Conservation (phyloP, 2,888 invertebrate genomes). For the Meghimatium bilineatum region DNA sequence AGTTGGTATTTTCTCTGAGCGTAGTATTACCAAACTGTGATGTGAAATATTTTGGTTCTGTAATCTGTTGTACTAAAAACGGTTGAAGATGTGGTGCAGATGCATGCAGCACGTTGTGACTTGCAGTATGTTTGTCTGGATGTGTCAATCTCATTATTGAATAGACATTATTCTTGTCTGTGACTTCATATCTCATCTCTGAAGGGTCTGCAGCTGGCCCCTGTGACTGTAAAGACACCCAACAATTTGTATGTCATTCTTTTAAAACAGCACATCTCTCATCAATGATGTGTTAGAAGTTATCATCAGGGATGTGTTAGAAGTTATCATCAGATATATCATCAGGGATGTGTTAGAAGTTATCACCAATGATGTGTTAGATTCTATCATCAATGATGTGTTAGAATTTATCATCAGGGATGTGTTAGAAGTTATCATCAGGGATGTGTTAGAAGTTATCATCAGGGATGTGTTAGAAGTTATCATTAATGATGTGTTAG, state of each 20-base stretch:
- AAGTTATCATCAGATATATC: too few relatives aligned
- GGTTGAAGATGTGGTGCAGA: background rate
- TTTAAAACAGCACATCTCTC: too few relatives aligned
- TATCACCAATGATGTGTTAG: too few relatives aligned
- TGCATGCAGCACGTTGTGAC: conserved; percentile 52
- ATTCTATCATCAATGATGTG: too few relatives aligned
- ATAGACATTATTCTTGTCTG: conserved; percentile 62
- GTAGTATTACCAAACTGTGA: background rate
- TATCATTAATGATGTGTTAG: too few relatives aligned
- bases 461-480: too few relatives aligned
- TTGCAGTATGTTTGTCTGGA: conserved; percentile 44
- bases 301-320: too few relatives aligned
- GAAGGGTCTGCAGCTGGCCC: background rate
- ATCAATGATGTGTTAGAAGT: too few relatives aligned
- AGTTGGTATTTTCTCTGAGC: conserved; percentile 44
- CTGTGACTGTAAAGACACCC: background rate
- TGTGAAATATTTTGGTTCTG: background rate
- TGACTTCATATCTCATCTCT: conserved; percentile 64
- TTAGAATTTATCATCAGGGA: too few relatives aligned
- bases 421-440: too few relatives aligned
- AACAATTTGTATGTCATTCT: background rate
- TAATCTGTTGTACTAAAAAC: background rate
- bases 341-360: too few relatives aligned
- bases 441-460: too few relatives aligned
- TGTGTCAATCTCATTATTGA: conserved; percentile 66